Percentiles rank a stretch among this genome's conserved stretches.
These are phyloP conservation scores for Cynopterus brachyotis DNA, from an alignment of 2,113 vertebrate species.

Conservation along the genomic window DNA sequence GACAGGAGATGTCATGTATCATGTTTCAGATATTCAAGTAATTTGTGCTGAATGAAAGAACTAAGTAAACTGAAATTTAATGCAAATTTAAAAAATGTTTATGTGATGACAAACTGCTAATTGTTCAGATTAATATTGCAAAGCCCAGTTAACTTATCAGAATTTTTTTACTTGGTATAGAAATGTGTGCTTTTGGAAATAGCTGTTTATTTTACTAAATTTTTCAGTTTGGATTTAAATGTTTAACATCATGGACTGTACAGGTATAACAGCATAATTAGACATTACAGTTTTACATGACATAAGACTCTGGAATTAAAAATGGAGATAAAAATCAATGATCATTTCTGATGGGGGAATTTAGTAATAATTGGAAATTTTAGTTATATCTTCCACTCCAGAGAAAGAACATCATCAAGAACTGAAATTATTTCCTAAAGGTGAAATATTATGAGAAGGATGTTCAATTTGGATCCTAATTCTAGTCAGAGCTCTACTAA, in stretches of 20 bases:
- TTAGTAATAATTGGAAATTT: not conserved
- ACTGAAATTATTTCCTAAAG: not conserved
- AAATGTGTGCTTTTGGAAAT: not conserved
- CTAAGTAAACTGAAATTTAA: not conserved
- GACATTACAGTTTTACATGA: not conserved
- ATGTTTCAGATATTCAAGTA: not conserved
- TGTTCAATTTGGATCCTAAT: not conserved
- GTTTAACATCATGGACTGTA: not conserved
- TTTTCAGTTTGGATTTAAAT: not conserved
- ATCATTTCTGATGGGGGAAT: not conserved
- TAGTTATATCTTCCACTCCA: not conserved
- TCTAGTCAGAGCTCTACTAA: not conserved
- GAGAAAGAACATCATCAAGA: not conserved
- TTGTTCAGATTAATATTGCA: not conserved
- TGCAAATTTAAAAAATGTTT: not conserved
- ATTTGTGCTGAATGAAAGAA: not conserved
- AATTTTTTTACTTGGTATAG: not conserved
- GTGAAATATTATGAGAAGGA: not conserved
- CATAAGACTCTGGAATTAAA: not conserved
- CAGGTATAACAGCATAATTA: not conserved
- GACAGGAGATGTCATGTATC: not conserved
- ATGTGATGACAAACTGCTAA: not conserved
- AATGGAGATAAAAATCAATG: not conserved
- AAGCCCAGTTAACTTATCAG: not conserved
- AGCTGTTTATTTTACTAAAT: not conserved